Percentiles rank a stretch among this genome's conserved stretches.
phyloP scores from a whole-genome alignment of 2,797 vertebrate species.

The Tauraco hartlaubi region DNA sequence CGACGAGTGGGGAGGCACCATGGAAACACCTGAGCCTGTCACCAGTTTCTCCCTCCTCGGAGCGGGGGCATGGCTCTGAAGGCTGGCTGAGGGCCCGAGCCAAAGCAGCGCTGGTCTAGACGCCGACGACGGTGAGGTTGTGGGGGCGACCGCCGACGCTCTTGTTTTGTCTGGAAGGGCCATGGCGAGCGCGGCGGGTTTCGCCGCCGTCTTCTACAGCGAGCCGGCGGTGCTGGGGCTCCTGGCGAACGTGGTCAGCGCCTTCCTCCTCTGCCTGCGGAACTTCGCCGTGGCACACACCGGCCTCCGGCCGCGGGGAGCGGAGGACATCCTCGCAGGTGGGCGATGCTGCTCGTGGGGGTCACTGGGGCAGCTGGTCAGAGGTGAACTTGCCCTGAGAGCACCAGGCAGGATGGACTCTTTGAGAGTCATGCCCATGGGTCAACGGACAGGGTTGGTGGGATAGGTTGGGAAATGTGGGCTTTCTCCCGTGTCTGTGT shows the following conservation, averaged over 20 bases:
- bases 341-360: not conserved
- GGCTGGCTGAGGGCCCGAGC: not conserved
- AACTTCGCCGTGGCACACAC: conserved; percentile 83
- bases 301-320: conserved; percentile 68
- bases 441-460: accelerated
- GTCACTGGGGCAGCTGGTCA: accelerated
- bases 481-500: not conserved
- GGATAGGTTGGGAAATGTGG: not conserved
- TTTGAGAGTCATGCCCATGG: not conserved
- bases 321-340: conserved; percentile 90
- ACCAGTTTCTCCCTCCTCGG: not conserved
- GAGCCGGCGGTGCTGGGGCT: conserved; percentile 89
- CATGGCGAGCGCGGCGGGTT: conserved; percentile 80
- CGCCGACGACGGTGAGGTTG: not conserved
- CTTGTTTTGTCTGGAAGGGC: conserved; percentile 30
- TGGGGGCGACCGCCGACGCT: not conserved
- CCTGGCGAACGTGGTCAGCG: conserved; percentile 89
- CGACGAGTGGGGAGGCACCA: not conserved
- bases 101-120: not conserved
- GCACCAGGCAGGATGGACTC: not conserved
- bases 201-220: conserved; percentile 90
- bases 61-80: not conserved
- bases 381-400: accelerated
- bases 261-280: conserved; percentile 88
- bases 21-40: conserved; percentile 66